These are phyloP conservation scores for Clarias magur DNA, from an alignment of 2,113 vertebrate species.

Conservation along the genomic window DNA sequence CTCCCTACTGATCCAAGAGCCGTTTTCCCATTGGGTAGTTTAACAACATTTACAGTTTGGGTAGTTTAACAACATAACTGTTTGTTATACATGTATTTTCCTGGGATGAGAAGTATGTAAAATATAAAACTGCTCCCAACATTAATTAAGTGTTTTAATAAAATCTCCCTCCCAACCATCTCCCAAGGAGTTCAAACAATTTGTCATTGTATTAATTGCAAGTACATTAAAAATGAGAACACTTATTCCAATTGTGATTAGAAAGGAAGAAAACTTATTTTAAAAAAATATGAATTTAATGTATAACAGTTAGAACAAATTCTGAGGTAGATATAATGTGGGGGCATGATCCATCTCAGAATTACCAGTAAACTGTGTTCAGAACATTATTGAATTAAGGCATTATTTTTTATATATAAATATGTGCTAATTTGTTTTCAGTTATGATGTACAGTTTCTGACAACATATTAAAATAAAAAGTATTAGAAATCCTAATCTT, in stretches of 20 bases:
- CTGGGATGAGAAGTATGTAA: constrained; percentile 10
- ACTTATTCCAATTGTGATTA: background rate
- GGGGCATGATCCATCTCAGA: constrained; percentile 23
- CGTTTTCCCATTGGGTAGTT: constrained; percentile 41
- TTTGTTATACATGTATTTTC: background rate
- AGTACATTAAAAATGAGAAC: background rate
- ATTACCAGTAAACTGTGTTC: background rate
- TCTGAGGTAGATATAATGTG: constrained; percentile 42
- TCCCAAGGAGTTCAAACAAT: constrained; percentile 5
- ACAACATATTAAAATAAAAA: background rate
- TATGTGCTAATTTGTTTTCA: background rate
- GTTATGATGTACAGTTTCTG: background rate
- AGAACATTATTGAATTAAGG: background rate
- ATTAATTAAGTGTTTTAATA: background rate
- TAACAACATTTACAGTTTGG: constrained; percentile 38
- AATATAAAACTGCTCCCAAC: constrained; percentile 2
- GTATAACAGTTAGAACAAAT: constrained; percentile 28
- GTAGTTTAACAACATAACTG: constrained; percentile 6
- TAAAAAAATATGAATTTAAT: background rate
- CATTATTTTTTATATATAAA: background rate
- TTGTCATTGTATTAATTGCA: constrained; percentile 6
- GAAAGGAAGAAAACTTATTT: background rate
- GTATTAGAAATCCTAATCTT: background rate
- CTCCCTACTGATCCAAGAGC: constrained; percentile 35
- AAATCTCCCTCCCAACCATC: background rate